A percentile compares a stretch with the other conserved stretches of the same genome.
phyloP scores from a whole-genome alignment of 2,113 vertebrate genomes.

The Monopterus albus region DNA sequence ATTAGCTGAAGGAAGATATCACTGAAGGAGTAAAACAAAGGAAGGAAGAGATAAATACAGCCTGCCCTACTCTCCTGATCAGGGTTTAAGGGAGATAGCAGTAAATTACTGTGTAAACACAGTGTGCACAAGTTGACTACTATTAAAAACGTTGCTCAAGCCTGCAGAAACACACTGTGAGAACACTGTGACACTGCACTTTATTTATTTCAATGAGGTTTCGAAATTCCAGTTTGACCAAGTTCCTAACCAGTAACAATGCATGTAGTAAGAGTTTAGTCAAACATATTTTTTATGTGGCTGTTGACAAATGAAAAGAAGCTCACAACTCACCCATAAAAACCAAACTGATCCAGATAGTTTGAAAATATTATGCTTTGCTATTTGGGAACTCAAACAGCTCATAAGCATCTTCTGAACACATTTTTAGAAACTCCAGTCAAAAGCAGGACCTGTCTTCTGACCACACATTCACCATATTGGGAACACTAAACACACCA shows the following conservation, averaged over 20 bases:
- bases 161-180: neutral
- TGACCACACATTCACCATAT: neutral
- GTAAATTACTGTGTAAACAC: slow-evolving; percentile 18
- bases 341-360: neutral
- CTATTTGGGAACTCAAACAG: neutral
- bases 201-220: neutral
- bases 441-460: neutral
- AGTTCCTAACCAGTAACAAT: neutral
- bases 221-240: neutral
- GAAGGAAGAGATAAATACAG: neutral
- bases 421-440: neutral
- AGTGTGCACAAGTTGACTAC: neutral
- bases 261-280: neutral
- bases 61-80: slow-evolving; percentile 26
- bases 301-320: neutral
- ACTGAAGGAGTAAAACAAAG: neutral
- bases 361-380: neutral
- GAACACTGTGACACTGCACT: neutral
- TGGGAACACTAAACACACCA: slow-evolving; percentile 9
- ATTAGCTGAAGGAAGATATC: neutral
- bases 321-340: neutral
- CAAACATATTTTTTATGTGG: neutral
- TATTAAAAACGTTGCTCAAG: slow-evolving; percentile 23
- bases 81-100: slow-evolving; percentile 43
- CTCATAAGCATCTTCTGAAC: neutral